Conservation (phyloP, 2,113 vertebrate genomes). For the Corythornis cristatus region DNA sequence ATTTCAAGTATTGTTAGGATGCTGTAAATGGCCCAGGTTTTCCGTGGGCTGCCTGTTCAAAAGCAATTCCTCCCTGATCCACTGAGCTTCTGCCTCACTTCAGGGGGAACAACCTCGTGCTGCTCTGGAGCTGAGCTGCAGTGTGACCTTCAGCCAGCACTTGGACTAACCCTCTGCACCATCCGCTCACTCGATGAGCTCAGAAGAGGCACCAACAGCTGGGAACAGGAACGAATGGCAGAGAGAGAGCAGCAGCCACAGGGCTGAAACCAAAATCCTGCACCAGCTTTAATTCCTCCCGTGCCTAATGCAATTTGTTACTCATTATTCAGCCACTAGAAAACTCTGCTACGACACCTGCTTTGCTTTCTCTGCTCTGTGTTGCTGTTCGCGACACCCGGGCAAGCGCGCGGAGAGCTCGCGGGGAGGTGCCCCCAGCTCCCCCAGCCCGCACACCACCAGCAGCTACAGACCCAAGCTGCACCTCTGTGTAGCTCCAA, state of each 20-base stretch:
- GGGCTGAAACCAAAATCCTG: background rate
- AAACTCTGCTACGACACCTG: constrained; percentile 22
- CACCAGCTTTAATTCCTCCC: constrained; percentile 45
- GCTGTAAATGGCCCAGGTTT: background rate
- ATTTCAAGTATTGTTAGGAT: background rate
- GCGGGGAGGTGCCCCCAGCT: background rate
- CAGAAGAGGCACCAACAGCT: background rate
- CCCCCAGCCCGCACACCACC: rapidly evolving
- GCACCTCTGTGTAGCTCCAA: background rate
- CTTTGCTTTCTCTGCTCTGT: background rate
- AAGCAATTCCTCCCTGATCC: background rate
- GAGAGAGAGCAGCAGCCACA: background rate
- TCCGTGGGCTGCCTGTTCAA: background rate
- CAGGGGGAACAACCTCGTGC: background rate
- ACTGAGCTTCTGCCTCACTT: background rate
- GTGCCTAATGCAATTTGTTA: constrained; percentile 50
- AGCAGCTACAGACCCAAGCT: background rate
- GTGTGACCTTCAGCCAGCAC: background rate
- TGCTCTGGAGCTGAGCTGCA: background rate
- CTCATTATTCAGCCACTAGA: constrained; percentile 53
- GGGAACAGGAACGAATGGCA: background rate
- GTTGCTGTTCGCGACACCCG: background rate
- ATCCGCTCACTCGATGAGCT: background rate
- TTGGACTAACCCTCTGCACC: background rate
- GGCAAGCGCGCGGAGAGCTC: background rate